These are phyloP conservation scores for Agonopterix alstromeriana DNA, from an alignment of 2,888 invertebrate genomes.

Conservation along the genomic window DNA sequence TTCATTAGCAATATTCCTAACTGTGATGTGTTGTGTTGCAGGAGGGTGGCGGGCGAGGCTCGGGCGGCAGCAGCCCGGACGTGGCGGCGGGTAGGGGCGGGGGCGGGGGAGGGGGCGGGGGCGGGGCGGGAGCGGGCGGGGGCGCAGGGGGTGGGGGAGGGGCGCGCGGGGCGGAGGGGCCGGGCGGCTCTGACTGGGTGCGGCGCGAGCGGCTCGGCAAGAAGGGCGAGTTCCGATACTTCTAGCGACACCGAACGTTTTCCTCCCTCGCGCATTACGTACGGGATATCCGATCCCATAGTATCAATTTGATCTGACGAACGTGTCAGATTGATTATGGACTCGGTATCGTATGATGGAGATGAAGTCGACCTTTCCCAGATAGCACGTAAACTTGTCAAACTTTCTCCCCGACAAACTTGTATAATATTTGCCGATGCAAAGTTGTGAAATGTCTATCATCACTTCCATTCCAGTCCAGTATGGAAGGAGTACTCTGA, in stretches of 20 bases:
- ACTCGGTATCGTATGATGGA: too few relatives aligned
- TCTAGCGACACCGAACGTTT: conserved; percentile 74
- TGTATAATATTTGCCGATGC: too few relatives aligned
- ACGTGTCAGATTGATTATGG: too few relatives aligned
- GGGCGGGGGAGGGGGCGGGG: conserved; percentile 55
- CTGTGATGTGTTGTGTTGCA: conserved; percentile 23
- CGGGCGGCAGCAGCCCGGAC: conserved; percentile 43
- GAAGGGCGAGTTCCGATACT: conserved; percentile 96
- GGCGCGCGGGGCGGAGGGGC: conserved; percentile 82
- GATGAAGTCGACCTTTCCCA: too few relatives aligned
- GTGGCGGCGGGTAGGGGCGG: conserved; percentile 42
- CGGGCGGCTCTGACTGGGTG: conserved; percentile 83
- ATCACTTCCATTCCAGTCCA: too few relatives aligned
- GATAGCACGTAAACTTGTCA: too few relatives aligned
- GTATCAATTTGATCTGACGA: too few relatives aligned
- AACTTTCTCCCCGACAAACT: too few relatives aligned
- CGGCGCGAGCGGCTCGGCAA: conserved; percentile 92
- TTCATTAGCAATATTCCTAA: background rate
- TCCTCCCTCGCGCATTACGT: background rate
- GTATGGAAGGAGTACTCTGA: too few relatives aligned
- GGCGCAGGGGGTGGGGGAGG: conserved; percentile 77
- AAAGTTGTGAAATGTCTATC: too few relatives aligned
- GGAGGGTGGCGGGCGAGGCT: conserved; percentile 51
- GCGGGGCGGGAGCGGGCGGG: conserved; percentile 40
- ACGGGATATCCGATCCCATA: too few relatives aligned